A percentile compares a stretch with the other conserved stretches of the same genome.
Conservation (phyloP, 1,140 invertebrate genomes). For the Geopemphigus sp. region DNA sequence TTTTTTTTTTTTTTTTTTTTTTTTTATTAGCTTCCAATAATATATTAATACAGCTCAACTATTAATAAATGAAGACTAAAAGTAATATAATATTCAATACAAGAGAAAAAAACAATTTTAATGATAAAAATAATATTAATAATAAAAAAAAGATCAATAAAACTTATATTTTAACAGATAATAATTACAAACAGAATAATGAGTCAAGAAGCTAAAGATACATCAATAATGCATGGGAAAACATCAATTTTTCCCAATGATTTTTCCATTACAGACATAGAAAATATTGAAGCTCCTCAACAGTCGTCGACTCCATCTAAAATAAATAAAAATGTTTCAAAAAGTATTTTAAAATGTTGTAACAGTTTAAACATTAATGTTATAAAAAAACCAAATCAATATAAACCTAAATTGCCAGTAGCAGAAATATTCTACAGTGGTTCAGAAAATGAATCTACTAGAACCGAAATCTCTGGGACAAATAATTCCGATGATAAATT, state of each 20-base stretch:
- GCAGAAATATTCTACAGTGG: constrained; percentile 31
- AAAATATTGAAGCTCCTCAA: constrained; percentile 37
- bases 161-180: constrained; percentile 1
- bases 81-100: no score
- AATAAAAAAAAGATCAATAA: no score
- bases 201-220: neutral
- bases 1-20: no score
- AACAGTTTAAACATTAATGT: constrained; percentile 23
- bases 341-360: neutral
- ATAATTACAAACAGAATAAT: neutral
- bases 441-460: constrained; percentile 31
- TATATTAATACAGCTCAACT: no score
- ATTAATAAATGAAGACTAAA: no score
- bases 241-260: neutral
- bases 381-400: neutral
- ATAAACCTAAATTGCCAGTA: constrained; percentile 8
- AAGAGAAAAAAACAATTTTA: no score
- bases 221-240: neutral
- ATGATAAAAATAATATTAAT: no score
- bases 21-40: no score
- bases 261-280: constrained; percentile 2
- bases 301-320: constrained; percentile 35
- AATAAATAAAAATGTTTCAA: neutral
- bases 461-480: constrained; percentile 4
- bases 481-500: constrained; percentile 45